Evolutionary conservation across 1,140 invertebrate species (phyloP).

Genomic region (Leptinotarsa texana): DNA sequence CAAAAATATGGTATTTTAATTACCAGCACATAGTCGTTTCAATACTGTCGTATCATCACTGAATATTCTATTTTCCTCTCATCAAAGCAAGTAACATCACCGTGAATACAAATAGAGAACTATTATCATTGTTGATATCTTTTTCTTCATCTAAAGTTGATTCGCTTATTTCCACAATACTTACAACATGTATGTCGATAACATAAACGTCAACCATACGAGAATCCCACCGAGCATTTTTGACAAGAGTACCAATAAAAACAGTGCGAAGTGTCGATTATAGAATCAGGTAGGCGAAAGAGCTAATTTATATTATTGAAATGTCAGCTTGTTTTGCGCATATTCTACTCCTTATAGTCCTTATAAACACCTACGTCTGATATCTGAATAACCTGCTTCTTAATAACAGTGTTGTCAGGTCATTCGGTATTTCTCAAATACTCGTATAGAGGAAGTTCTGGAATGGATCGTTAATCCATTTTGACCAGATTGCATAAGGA

Average conservation of each 20-base stretch:
- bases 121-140: no score
- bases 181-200: slow-evolving; percentile 5
- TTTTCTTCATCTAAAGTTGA: no score
- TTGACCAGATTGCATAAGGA: no score
- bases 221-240: slow-evolving; percentile 1
- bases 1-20: no score
- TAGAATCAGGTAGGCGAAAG: slow-evolving; percentile 39
- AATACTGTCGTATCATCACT: no score
- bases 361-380: slow-evolving; percentile 40
- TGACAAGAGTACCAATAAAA: slow-evolving; percentile 22
- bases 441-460: no score
- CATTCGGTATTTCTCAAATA: no score
- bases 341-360: slow-evolving; percentile 42
- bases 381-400: slow-evolving; percentile 42
- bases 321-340: slow-evolving; percentile 43
- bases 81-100: no score
- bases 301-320: slow-evolving; percentile 45
- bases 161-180: not conserved
- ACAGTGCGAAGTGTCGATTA: slow-evolving; percentile 34
- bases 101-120: no score
- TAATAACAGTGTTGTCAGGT: not conserved
- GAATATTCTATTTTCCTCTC: no score
- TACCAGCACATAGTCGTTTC: no score
- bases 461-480: no score
- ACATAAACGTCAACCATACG: not conserved